phyloP scores from a whole-genome alignment of 2,888 invertebrate species.

The Maniola hyperantus region DNA sequence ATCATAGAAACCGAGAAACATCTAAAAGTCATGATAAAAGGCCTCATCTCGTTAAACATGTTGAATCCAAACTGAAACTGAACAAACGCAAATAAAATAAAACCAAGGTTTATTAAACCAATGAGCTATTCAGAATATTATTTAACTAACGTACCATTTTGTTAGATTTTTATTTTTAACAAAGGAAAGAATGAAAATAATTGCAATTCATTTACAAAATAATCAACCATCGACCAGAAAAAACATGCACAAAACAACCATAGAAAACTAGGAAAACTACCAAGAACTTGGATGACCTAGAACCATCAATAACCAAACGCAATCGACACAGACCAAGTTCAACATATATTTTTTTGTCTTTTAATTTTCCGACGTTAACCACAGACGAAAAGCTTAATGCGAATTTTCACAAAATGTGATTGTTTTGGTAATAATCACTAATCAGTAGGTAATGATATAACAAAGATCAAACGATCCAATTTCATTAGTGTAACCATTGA shows the following conservation, averaged over 20 bases:
- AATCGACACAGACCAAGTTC: not conserved
- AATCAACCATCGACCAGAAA: too few species aligned
- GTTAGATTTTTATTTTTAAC: conserved; percentile 40
- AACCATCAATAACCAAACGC: too few species aligned
- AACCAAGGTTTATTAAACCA: not conserved
- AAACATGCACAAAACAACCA: too few species aligned
- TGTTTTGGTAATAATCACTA: not conserved
- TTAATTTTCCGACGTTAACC: too few species aligned
- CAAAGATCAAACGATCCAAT: too few species aligned
- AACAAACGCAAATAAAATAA: conserved; percentile 43
- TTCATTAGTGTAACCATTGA: too few species aligned
- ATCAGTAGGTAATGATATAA: too few species aligned
- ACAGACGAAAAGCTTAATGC: not conserved
- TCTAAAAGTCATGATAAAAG: conserved; percentile 92
- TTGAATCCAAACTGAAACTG: conserved; percentile 93
- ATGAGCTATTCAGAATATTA: not conserved
- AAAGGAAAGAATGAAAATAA: conserved; percentile 45
- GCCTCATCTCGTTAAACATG: conserved; percentile 92
- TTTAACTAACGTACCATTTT: conserved; percentile 66
- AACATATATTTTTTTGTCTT: too few species aligned
- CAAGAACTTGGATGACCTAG: too few species aligned
- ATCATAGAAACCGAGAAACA: conserved; percentile 98
- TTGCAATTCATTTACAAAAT: conserved; percentile 54
- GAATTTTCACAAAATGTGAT: not conserved
- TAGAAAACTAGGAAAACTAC: too few species aligned